Conservation (phyloP, 64 coral and sea anemone species). For the Dendrophyllia cribrosa region DNA sequence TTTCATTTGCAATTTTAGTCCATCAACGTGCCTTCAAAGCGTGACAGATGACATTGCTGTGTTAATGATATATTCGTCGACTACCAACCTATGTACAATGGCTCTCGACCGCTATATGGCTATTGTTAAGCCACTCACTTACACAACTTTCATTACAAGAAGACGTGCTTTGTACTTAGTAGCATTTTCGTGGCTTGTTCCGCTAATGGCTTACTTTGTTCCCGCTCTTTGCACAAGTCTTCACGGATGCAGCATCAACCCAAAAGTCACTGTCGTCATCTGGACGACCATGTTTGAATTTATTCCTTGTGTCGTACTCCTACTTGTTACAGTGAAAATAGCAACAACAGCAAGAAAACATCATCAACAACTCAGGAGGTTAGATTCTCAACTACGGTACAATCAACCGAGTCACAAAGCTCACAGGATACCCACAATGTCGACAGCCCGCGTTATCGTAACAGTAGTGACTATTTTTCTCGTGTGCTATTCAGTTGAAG, state of each 20-base stretch:
- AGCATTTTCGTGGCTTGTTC: not conserved
- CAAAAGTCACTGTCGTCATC: not conserved
- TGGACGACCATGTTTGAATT: constrained; percentile 39
- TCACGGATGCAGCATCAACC: constrained; percentile 1
- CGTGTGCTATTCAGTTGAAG: constrained; percentile 11
- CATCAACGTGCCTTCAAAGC: not conserved
- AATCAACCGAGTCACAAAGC: constrained; percentile 12
- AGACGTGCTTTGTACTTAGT: not conserved
- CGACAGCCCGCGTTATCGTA: not conserved
- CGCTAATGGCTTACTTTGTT: not conserved
- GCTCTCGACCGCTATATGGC: constrained; percentile 34
- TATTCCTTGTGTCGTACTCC: constrained; percentile 8
- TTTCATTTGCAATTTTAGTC: not conserved
- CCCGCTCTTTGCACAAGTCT: constrained; percentile 8
- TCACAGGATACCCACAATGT: not conserved
- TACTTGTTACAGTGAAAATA: constrained; percentile 5
- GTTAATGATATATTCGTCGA: constrained; percentile 26
- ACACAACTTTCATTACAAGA: constrained; percentile 20
- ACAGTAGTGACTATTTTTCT: constrained; percentile 25
- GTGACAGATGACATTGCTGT: constrained; percentile 21
- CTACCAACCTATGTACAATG: not conserved
- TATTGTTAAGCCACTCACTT: constrained; percentile 18
- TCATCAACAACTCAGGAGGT: not conserved
- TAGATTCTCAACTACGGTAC: constrained; percentile 10
- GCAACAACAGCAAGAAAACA: not conserved